phyloP scores from a whole-genome alignment of 2,113 vertebrate species.

The Trachemys scripta region DNA sequence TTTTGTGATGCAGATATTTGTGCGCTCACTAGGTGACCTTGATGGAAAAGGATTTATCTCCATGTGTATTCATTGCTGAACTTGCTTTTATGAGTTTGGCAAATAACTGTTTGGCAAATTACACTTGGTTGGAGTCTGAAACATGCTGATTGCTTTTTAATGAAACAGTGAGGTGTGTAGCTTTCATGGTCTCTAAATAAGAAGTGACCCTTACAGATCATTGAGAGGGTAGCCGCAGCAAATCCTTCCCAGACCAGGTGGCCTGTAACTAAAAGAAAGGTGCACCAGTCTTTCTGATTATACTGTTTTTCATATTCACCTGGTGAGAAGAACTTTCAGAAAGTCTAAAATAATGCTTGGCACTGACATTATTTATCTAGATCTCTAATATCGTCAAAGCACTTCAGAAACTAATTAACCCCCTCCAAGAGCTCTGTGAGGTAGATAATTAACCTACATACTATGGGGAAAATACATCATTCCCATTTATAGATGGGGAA shows the following conservation, averaged over 20 bases:
- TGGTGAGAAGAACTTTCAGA: background rate
- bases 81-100: background rate
- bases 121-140: background rate
- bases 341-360: background rate
- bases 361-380: background rate
- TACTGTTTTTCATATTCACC: background rate
- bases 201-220: background rate
- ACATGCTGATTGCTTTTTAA: background rate
- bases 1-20: background rate
- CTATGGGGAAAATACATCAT: background rate
- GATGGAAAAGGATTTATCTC: background rate
- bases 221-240: background rate
- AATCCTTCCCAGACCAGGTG: background rate
- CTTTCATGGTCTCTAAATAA: background rate
- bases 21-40: accelerated
- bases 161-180: background rate
- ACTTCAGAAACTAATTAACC: background rate
- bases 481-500: background rate
- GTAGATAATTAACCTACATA: background rate
- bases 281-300: background rate
- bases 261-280: accelerated
- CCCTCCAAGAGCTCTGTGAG: background rate
- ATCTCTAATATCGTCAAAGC: background rate
- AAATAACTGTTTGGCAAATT: background rate
- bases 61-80: background rate